Evolutionary conservation across 2,888 invertebrate species (phyloP).

Genomic region (Epinotia bilunana): DNA sequence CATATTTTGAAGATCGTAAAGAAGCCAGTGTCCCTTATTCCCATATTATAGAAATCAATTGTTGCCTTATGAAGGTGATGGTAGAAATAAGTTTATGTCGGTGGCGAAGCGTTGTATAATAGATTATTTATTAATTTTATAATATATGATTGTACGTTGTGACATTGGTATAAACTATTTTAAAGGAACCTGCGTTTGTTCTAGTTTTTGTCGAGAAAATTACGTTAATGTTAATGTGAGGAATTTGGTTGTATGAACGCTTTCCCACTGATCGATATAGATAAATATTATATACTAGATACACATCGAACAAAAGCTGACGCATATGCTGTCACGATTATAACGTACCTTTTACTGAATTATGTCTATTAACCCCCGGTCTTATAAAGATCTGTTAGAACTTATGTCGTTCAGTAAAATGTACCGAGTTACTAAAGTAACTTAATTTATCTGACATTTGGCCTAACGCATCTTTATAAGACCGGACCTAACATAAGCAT

Average conservation of each 20-base stretch:
- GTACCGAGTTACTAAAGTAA: too few relatives aligned
- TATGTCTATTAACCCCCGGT: too few relatives aligned
- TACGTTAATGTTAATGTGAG: too few relatives aligned
- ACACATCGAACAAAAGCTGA: not conserved
- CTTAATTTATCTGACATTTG: too few relatives aligned
- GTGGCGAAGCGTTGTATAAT: not conserved
- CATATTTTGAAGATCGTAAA: not conserved
- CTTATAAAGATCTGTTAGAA: too few relatives aligned
- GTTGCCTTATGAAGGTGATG: slow-evolving; percentile 25
- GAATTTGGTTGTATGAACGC: not conserved
- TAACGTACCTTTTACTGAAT: too few relatives aligned
- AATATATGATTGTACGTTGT: slow-evolving; percentile 1
- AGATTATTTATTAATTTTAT: not conserved
- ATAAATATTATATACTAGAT: not conserved
- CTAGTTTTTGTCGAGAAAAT: not conserved
- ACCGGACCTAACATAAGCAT: too few relatives aligned
- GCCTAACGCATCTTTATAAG: too few relatives aligned
- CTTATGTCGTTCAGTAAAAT: too few relatives aligned
- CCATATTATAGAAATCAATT: not conserved
- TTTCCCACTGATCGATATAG: not conserved
- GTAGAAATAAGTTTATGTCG: slow-evolving; percentile 5
- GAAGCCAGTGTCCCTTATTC: not conserved
- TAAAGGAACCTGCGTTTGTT: not conserved
- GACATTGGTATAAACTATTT: not conserved
- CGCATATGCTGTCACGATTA: not conserved